phyloP scores from a whole-genome alignment of 2,888 invertebrate species.

The Taphrorychus bicolor region DNA sequence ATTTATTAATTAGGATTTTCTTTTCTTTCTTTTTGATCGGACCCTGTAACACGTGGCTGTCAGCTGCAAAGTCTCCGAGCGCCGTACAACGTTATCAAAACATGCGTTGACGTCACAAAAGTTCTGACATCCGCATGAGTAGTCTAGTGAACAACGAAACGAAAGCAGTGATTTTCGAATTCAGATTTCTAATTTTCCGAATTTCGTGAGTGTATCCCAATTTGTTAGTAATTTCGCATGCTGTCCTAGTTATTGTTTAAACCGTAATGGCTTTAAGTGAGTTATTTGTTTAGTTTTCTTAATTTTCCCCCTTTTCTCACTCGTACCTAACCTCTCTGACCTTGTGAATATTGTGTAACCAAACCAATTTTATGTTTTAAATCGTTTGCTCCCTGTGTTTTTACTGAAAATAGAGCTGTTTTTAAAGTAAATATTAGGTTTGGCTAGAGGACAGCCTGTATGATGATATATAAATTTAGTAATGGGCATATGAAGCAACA shows the following conservation, averaged over 20 bases:
- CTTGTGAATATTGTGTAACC: slow-evolving; percentile 15
- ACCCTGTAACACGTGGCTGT: not conserved
- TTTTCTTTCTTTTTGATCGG: not conserved
- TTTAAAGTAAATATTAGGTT: not conserved
- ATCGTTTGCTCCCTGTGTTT: not conserved
- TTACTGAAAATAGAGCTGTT: not conserved
- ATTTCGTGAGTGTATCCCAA: not conserved
- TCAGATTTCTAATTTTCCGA: not conserved
- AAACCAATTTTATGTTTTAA: not conserved
- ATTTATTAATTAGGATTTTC: not conserved
- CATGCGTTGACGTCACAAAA: too few species aligned
- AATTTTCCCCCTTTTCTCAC: slow-evolving; percentile 7
- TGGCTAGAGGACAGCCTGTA: too few species aligned
- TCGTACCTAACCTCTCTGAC: slow-evolving; percentile 18
- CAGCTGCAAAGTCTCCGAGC: not conserved
- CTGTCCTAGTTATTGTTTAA: not conserved
- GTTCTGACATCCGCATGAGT: too few species aligned
- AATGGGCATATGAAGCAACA: too few species aligned
- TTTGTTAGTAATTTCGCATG: slow-evolving; percentile 1
- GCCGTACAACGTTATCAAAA: too few species aligned
- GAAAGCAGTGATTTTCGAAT: not conserved
- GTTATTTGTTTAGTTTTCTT: slow-evolving; percentile 17
- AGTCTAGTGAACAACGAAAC: too few species aligned
- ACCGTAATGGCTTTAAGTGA: slow-evolving; percentile 23
- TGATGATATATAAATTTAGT: too few species aligned